Evolutionary conservation across 2,113 vertebrate species (phyloP).

Genomic region (Andinoacara biseriatus): DNA sequence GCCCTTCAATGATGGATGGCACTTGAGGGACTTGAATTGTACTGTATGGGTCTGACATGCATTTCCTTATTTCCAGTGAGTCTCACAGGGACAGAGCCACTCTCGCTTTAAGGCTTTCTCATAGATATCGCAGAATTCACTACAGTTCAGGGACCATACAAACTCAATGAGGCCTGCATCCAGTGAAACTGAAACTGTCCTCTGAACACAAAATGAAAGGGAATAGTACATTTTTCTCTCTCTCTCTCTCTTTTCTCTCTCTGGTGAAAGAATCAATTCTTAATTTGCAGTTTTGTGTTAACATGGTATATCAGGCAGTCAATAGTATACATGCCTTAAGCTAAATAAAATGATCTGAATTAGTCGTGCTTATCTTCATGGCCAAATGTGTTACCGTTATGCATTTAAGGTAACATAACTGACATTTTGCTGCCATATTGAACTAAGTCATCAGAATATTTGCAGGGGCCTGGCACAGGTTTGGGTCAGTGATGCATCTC

Average conservation of each 20-base stretch:
- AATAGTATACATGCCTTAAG: slow-evolving; percentile 52
- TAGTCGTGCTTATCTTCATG: slow-evolving; percentile 35
- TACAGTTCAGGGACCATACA: slow-evolving; percentile 47
- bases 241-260: not conserved
- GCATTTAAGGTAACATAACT: slow-evolving; percentile 19
- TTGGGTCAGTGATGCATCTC: slow-evolving; percentile 27
- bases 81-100: slow-evolving; percentile 65
- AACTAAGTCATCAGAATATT: not conserved
- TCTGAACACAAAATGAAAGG: slow-evolving; percentile 19
- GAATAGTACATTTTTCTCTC: not conserved
- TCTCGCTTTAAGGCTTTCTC: slow-evolving; percentile 62
- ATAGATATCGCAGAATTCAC: slow-evolving; percentile 58
- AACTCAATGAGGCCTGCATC: slow-evolving; percentile 34
- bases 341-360: slow-evolving; percentile 43
- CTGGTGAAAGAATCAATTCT: slow-evolving; percentile 57
- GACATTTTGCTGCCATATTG: slow-evolving; percentile 13
- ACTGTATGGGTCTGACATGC: slow-evolving; percentile 75
- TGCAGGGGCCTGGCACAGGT: not conserved
- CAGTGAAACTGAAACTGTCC: slow-evolving; percentile 20
- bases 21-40: slow-evolving; percentile 79
- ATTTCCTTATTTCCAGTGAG: slow-evolving; percentile 78
- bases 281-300: slow-evolving; percentile 64
- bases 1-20: slow-evolving; percentile 82
- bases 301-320: slow-evolving; percentile 57
- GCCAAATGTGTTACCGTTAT: slow-evolving; percentile 4